Conservation (phyloP, 1,140 invertebrate genomes). For the Aphidius ervi region DNA sequence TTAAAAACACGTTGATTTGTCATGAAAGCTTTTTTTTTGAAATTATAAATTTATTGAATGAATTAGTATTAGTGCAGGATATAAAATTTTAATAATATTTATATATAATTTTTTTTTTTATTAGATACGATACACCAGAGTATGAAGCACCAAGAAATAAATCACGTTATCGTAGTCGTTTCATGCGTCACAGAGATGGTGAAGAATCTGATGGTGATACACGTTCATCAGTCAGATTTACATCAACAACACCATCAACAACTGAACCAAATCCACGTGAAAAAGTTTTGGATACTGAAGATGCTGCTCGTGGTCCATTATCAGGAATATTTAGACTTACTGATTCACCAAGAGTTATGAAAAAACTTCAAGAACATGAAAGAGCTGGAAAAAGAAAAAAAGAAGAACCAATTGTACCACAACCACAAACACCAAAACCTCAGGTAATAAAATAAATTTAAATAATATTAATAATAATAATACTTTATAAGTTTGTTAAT, state of each 20-base stretch:
- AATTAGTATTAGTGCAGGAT: neutral
- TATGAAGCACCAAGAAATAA: conserved; percentile 50
- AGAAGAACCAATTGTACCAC: conserved; percentile 60
- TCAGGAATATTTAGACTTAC: conserved; percentile 84
- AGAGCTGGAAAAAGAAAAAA: conserved; percentile 70
- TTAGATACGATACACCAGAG: conserved; percentile 47
- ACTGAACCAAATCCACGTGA: conserved; percentile 56
- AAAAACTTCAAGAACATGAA: conserved; percentile 77
- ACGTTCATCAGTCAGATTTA: conserved; percentile 45
- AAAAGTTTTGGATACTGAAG: conserved; percentile 82
- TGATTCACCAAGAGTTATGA: conserved; percentile 86
- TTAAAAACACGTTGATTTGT: too few species aligned
- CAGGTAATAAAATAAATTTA: conserved; percentile 37
- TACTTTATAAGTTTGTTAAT: conserved; percentile 22
- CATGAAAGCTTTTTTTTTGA: too few species aligned
- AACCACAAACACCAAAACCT: conserved; percentile 52
- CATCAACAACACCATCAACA: conserved; percentile 36
- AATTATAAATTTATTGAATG: too few species aligned
- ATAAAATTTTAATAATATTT: neutral
- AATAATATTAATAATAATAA: neutral
- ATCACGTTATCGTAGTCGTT: conserved; percentile 56
- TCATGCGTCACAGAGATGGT: conserved; percentile 55
- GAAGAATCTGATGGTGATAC: conserved; percentile 51
- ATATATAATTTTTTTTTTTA: conserved; percentile 15
- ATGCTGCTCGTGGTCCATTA: conserved; percentile 80